Evolutionary conservation across 2,888 invertebrate species (phyloP), one percentile per base, ranked within the genome.

Genomic region (Reticulitermes lucifugus): DNA sequence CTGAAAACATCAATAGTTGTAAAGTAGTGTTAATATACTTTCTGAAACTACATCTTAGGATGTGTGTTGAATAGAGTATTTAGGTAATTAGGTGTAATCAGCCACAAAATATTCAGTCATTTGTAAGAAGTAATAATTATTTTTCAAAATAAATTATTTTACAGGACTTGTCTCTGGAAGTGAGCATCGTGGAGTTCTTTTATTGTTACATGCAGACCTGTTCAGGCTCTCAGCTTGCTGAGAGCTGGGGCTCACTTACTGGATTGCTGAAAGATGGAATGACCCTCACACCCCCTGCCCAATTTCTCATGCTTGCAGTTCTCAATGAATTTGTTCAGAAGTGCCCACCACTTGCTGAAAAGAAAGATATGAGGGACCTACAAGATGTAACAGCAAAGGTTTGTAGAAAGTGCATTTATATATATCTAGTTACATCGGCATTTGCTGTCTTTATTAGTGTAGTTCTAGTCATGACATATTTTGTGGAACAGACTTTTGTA

Each of bases 251-350:
- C 22, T 95, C 96, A 0, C 91, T 97, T 86, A 91, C 96, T 43
- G 92, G 94, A n/a, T 92, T 98, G 59, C 92, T 97, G 73, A 93
- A 94, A 86, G 97, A 98, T 88, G 95, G 95, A 2, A 91, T 95
- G 71, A 94, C 93, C 65, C 90, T 96, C 73, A 92, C 94, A 79
- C 95, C 97, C 0, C 94, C 96, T 7, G 96, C 96, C 0, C 95
- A 96, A 89, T 97, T 97, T 89, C 92, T 97, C 35, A 91, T 97
- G 51, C 92, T 97, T 21, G 95, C 95, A 86, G 94, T 97, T 87
- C 91, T 97, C 46, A 95, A 96, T 90, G 96, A 97, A 90, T 95
- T 96, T 90, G 96, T 97, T 86, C 95, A 96, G 88, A 95, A 96
- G 87, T 95, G 95, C 87, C 94, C 95, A 4, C 94, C 95, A 59